Percentiles rank a stretch among this genome's conserved stretches.
These are phyloP conservation scores for Lissocephala sabroskyi DNA, from an alignment of 2,888 invertebrate species.

Conservation along the genomic window DNA sequence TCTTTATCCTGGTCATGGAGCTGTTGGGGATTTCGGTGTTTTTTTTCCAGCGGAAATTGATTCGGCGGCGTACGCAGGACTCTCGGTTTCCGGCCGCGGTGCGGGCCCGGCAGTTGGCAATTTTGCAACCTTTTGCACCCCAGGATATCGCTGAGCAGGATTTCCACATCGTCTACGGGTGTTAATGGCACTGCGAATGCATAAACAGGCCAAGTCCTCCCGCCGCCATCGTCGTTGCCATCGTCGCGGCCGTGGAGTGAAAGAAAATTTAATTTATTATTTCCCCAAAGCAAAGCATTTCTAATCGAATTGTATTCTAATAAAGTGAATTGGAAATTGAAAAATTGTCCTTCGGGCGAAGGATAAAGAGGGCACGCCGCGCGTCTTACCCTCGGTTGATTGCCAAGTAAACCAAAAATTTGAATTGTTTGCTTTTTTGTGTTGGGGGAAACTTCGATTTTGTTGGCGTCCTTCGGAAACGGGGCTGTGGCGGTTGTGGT, in stretches of 20 bases:
- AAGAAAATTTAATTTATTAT: conserved; percentile 69
- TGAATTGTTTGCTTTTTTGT: conserved; percentile 39
- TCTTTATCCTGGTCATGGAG: background rate
- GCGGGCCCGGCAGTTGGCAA: conserved; percentile 49
- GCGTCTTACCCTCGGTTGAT: no score
- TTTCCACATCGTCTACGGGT: conserved; percentile 18
- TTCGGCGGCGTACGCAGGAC: conserved; percentile 50
- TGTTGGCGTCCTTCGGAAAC: conserved; percentile 4
- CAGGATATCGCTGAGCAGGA: conserved; percentile 21
- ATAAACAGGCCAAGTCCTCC: conserved; percentile 20
- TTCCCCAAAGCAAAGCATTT: conserved; percentile 68
- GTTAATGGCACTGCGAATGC: conserved; percentile 65
- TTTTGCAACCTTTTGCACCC: conserved; percentile 59
- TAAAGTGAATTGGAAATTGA: conserved; percentile 69
- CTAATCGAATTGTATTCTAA: conserved; percentile 71
- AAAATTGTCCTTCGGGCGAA: conserved; percentile 39
- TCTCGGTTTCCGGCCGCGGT: conserved; percentile 59
- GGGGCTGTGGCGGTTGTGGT: conserved; percentile 28
- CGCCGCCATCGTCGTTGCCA: background rate
- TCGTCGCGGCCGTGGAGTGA: conserved; percentile 27
- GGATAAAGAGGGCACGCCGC: no score
- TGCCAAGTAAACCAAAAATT: no score
- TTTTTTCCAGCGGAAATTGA: conserved; percentile 65
- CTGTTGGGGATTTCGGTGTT: conserved; percentile 17
- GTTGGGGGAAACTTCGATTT: conserved; percentile 1